phyloP scores from a whole-genome alignment of 1,140 invertebrate species.

The Ceratosolen fusciceps region DNA sequence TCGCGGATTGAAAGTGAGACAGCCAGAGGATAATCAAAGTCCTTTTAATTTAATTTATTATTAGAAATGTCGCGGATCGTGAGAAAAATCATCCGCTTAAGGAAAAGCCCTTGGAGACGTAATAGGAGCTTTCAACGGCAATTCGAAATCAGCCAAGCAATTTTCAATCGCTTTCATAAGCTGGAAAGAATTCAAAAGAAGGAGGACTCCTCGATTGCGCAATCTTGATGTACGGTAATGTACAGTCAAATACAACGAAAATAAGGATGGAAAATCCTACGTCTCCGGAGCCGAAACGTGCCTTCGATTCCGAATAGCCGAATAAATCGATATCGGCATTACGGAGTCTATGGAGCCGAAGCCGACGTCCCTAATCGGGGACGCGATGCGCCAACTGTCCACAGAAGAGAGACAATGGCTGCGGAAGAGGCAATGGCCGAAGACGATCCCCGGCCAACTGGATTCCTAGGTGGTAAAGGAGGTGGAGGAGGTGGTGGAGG shows the following conservation, averaged over 20 bases:
- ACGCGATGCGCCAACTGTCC: neutral
- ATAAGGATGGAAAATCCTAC: neutral
- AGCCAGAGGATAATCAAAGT: too few relatives aligned
- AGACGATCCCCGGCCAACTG: too few relatives aligned
- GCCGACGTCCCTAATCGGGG: neutral
- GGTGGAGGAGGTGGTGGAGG: neutral
- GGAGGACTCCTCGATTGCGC: neutral
- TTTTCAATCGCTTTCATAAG: slow-evolving; percentile 13
- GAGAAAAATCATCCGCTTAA: slow-evolving; percentile 14
- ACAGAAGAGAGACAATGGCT: neutral
- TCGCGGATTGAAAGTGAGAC: too few relatives aligned
- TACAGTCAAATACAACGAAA: slow-evolving; percentile 13
- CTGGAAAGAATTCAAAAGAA: slow-evolving; percentile 15
- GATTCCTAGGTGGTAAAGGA: neutral
- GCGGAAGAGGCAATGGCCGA: neutral
- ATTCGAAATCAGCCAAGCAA: slow-evolving; percentile 10
- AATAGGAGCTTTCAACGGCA: slow-evolving; percentile 17
- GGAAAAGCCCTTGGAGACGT: neutral
- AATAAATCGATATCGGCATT: neutral
- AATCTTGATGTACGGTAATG: slow-evolving; percentile 8
- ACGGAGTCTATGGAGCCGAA: neutral
- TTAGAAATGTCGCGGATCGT: neutral
- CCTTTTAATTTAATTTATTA: too few relatives aligned
- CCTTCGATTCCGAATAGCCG: neutral
- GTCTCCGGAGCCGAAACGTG: neutral